phyloP scores from a whole-genome alignment of 64 coral and sea anemone genomes.

The Montipora capricornis region DNA sequence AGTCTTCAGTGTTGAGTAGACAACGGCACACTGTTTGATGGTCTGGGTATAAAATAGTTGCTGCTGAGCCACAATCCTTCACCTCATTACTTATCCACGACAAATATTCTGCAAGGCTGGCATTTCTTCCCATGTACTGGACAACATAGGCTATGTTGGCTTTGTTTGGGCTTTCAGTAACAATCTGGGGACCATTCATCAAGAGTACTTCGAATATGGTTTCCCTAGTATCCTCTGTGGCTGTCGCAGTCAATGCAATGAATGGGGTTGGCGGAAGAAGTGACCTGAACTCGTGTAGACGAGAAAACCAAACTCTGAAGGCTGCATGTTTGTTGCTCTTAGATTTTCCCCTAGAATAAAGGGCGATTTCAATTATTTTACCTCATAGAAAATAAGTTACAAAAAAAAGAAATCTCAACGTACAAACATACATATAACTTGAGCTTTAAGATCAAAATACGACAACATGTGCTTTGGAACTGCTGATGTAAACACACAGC shows the following conservation, averaged over 20 bases:
- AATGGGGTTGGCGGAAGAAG: conserved; percentile 26
- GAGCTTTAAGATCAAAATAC: neutral
- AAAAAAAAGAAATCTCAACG: neutral
- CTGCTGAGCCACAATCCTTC: neutral
- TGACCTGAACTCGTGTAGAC: conserved; percentile 52
- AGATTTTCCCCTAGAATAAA: conserved; percentile 48
- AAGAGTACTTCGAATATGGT: conserved; percentile 51
- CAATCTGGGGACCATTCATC: conserved; percentile 40
- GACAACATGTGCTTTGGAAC: neutral
- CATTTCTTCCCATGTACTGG: conserved; percentile 49
- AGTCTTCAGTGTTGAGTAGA: neutral
- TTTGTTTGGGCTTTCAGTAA: conserved; percentile 72
- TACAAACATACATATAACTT: neutral
- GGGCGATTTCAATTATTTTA: neutral
- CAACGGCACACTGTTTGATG: conserved; percentile 31
- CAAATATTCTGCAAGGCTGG: conserved; percentile 57
- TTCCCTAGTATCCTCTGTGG: conserved; percentile 54
- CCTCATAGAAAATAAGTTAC: neutral
- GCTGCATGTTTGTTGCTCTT: conserved; percentile 46
- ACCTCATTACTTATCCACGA: conserved; percentile 58
- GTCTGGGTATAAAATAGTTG: conserved; percentile 69
- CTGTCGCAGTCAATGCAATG: conserved; percentile 67
- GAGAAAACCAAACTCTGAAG: conserved; percentile 48
- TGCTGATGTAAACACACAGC: neutral
- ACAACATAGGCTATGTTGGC: conserved; percentile 70